Evolutionary conservation across 2,797 vertebrate genomes (phyloP).

Genomic region (Sciaenops ocellatus): DNA sequence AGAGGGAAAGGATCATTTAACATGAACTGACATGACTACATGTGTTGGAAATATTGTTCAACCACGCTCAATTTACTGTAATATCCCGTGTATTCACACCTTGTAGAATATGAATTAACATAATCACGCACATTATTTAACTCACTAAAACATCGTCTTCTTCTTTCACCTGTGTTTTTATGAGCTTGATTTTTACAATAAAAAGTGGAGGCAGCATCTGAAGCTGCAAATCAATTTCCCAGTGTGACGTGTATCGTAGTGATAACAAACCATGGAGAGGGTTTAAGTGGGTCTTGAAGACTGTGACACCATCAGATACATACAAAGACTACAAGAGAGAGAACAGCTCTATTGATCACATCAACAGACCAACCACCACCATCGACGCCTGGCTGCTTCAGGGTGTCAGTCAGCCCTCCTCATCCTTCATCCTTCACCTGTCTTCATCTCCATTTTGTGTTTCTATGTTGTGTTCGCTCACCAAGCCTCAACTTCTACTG

Average conservation of each 20-base stretch:
- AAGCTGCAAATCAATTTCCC: background rate
- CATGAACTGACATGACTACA: fast-evolving
- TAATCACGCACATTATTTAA: background rate
- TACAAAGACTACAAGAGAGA: constrained; percentile 5
- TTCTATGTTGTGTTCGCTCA: constrained; percentile 1
- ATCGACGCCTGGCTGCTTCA: background rate
- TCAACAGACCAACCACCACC: constrained; percentile 2
- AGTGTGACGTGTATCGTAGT: background rate
- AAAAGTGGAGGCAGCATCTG: background rate
- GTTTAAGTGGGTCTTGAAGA: background rate
- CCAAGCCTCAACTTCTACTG: background rate
- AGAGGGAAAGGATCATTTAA: constrained; percentile 1
- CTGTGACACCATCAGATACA: background rate
- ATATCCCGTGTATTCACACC: background rate
- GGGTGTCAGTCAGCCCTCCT: constrained; percentile 12
- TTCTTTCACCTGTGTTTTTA: background rate
- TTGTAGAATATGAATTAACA: background rate
- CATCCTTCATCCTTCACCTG: constrained; percentile 22
- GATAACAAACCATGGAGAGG: background rate
- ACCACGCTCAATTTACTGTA: background rate
- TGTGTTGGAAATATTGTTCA: background rate
- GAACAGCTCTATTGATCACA: constrained; percentile 46
- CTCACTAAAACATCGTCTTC: background rate
- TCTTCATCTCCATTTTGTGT: constrained; percentile 13
- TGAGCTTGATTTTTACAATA: background rate